Evolutionary conservation across 2,113 vertebrate species (phyloP).

Genomic region (Chiloscyllium plagiosum): DNA sequence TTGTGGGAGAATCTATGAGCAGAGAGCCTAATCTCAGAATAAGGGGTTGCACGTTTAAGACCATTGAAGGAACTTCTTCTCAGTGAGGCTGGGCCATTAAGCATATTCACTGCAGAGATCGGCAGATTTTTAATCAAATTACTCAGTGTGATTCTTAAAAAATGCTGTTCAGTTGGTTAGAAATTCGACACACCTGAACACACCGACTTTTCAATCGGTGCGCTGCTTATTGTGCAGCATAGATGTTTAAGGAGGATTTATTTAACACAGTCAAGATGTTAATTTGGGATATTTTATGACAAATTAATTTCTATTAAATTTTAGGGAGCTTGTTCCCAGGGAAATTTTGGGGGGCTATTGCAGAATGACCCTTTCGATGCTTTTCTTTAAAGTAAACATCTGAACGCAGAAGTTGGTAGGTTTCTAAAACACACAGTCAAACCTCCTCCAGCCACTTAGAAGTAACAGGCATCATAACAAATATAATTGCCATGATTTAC

Average conservation of each 20-base stretch:
- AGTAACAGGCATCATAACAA: background rate
- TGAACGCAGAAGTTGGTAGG: background rate
- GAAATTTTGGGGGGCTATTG: background rate
- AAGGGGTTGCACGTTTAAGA: too few relatives aligned
- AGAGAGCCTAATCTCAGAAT: too few relatives aligned
- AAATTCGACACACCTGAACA: background rate
- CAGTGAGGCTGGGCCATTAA: too few relatives aligned
- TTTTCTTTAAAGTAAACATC: background rate
- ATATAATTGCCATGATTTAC: background rate
- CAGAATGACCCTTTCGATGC: background rate
- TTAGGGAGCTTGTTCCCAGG: background rate
- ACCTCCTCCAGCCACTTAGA: background rate
- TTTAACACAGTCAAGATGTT: background rate
- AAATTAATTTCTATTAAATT: background rate
- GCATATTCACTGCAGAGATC: too few relatives aligned
- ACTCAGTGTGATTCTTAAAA: background rate
- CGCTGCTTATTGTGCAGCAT: background rate
- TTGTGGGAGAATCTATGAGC: too few relatives aligned
- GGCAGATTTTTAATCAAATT: background rate
- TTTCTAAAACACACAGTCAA: background rate
- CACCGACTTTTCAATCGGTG: background rate
- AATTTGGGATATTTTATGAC: background rate
- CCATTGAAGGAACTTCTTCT: too few relatives aligned
- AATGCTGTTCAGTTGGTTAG: background rate
- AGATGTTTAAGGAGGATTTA: background rate